phyloP scores from a whole-genome alignment of 1,140 invertebrate genomes.

The Aphis craccivora region DNA sequence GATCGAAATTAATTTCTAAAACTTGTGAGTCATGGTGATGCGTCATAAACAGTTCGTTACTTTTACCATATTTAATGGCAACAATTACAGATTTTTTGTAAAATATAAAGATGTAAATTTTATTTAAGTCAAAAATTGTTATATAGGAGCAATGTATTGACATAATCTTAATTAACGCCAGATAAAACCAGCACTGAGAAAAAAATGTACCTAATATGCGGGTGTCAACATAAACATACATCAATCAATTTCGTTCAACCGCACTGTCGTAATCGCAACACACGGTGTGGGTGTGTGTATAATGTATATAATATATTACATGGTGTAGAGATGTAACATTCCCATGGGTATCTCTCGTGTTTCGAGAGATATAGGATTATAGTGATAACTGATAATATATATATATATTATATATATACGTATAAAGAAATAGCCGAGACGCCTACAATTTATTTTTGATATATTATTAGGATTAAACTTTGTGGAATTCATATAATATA shows the following conservation, averaged over 20 bases:
- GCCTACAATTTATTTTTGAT: not conserved
- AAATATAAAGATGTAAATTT: not conserved
- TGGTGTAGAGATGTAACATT: not conserved
- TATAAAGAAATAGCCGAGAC: not conserved
- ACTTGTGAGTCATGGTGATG: no score
- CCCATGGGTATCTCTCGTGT: not conserved
- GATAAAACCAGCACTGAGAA: not conserved
- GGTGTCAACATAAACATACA: not conserved
- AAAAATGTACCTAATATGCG: not conserved
- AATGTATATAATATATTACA: not conserved
- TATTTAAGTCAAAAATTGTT: not conserved
- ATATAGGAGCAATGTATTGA: not conserved
- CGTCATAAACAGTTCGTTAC: not conserved
- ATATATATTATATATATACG: no score
- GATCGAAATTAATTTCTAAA: not conserved
- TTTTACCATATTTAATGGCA: not conserved
- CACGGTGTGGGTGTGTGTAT: no score
- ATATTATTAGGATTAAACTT: not conserved
- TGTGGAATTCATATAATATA: no score
- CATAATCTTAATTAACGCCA: not conserved
- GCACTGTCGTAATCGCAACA: not conserved
- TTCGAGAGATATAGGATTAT: not conserved
- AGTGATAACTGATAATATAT: not conserved
- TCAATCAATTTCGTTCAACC: slow-evolving; percentile 7
- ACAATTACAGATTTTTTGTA: not conserved